Percentiles rank a stretch among this genome's conserved stretches.
These are phyloP conservation scores for Linepithema humile DNA, from an alignment of 1,140 invertebrate genomes.

Conservation along the genomic window DNA sequence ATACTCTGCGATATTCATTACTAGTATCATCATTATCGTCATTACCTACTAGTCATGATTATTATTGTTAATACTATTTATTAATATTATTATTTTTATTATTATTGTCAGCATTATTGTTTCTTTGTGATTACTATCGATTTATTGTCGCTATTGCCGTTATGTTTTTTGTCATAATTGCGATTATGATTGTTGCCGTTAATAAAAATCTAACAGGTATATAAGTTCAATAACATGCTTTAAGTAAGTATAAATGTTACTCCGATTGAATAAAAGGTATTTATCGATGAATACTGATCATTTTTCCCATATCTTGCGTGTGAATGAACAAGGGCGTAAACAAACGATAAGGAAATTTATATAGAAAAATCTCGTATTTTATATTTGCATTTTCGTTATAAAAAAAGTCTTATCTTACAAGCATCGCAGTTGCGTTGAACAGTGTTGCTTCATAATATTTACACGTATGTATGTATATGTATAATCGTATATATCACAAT, in stretches of 20 bases:
- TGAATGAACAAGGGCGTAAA: background rate
- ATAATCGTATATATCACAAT: conserved; percentile 71
- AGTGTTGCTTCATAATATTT: conserved; percentile 61
- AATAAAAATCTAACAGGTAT: conserved; percentile 82
- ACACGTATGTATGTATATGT: conserved; percentile 62
- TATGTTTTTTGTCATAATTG: conserved; percentile 79
- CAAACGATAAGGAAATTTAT: background rate
- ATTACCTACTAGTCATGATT: conserved; percentile 11
- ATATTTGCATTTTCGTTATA: conserved; percentile 70
- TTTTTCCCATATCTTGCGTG: background rate
- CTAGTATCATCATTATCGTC: conserved; percentile 53
- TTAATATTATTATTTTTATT: conserved; percentile 42
- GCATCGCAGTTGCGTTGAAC: conserved; percentile 47
- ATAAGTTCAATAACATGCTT: conserved; percentile 84
- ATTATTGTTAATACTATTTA: conserved; percentile 48
- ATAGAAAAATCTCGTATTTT: conserved; percentile 53
- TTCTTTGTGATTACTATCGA: conserved; percentile 60
- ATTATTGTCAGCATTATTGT: conserved; percentile 32
- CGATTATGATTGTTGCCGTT: conserved; percentile 82
- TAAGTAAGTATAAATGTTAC: conserved; percentile 85
- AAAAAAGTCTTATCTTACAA: conserved; percentile 72
- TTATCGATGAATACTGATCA: conserved; percentile 81
- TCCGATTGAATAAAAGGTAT: conserved; percentile 85
- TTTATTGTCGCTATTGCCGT: conserved; percentile 72
- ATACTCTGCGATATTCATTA: conserved; percentile 62